Evolutionary conservation across 2,888 invertebrate genomes (phyloP).

Genomic region (Parapristionchus giblindavisi): DNA sequence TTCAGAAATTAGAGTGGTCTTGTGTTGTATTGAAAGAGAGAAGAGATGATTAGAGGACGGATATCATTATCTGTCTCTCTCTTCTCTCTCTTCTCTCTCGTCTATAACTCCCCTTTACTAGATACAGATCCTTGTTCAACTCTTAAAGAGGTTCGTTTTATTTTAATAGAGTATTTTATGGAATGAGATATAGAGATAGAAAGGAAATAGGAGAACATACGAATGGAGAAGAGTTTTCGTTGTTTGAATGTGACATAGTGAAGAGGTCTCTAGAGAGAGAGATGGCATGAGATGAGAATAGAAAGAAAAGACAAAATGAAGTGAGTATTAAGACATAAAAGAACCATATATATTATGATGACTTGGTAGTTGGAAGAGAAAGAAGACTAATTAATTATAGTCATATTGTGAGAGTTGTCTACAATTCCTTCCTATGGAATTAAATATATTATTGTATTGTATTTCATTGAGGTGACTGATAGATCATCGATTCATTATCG

Average conservation of each 20-base stretch:
- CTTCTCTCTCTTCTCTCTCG: conserved; percentile 7
- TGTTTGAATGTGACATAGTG: conserved; percentile 8
- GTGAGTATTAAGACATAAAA: background rate
- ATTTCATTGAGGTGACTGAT: conserved; percentile 17
- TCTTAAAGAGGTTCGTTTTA: conserved; percentile 22
- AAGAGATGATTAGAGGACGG: conserved; percentile 11
- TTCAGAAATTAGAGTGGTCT: background rate
- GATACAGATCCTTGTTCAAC: conserved; percentile 17
- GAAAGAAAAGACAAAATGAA: background rate
- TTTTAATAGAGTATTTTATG: no score
- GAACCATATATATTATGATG: background rate
- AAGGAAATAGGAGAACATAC: background rate
- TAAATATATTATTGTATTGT: no score
- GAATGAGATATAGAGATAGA: no score
- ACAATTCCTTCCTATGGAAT: no score
- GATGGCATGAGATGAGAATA: conserved; percentile 3
- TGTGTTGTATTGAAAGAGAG: background rate
- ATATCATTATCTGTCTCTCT: conserved; percentile 5
- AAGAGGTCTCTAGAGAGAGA: conserved; percentile 6
- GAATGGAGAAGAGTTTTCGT: conserved; percentile 15
- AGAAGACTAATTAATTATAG: no score
- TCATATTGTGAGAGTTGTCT: no score
- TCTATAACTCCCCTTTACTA: conserved; percentile 3
- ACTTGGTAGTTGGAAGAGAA: no score
- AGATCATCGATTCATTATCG: conserved; percentile 5